Evolutionary conservation across 53 echinoderm and acorn worm genomes (phyloP).

Genomic region (Apostichopus leukothele): DNA sequence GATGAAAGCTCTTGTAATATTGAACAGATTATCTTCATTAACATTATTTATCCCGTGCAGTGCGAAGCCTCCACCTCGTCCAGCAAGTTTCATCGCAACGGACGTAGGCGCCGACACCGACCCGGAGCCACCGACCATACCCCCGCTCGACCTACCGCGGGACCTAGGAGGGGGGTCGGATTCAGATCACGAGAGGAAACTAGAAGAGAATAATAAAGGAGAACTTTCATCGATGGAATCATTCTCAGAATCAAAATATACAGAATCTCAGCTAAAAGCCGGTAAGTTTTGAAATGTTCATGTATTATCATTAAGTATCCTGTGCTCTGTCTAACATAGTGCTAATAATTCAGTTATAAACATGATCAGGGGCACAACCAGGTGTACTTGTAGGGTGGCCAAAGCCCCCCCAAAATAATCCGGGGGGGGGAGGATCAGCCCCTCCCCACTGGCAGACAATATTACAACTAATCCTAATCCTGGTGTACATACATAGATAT

Average conservation of each 20-base stretch:
- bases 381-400: too few species aligned
- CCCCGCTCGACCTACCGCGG: constrained; percentile 27
- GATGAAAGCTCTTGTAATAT: too few species aligned
- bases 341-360: too few species aligned
- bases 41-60: background rate
- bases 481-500: too few species aligned
- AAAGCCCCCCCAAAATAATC: too few species aligned
- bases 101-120: constrained; percentile 54
- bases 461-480: too few species aligned
- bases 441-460: too few species aligned
- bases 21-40: background rate
- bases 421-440: too few species aligned
- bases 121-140: constrained; percentile 17
- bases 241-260: constrained; percentile 66
- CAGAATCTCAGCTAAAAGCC: constrained; percentile 20
- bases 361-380: too few species aligned
- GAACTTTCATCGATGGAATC: constrained; percentile 55
- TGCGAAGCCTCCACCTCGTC: constrained; percentile 59
- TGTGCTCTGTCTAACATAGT: too few species aligned
- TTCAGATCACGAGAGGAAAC: constrained; percentile 44
- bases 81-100: constrained; percentile 56
- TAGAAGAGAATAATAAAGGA: constrained; percentile 45
- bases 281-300: constrained; percentile 3
- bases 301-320: too few species aligned
- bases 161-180: constrained; percentile 6